These are phyloP conservation scores for Eupithecia subfuscata DNA, from an alignment of 2,888 invertebrate genomes.

Conservation along the genomic window DNA sequence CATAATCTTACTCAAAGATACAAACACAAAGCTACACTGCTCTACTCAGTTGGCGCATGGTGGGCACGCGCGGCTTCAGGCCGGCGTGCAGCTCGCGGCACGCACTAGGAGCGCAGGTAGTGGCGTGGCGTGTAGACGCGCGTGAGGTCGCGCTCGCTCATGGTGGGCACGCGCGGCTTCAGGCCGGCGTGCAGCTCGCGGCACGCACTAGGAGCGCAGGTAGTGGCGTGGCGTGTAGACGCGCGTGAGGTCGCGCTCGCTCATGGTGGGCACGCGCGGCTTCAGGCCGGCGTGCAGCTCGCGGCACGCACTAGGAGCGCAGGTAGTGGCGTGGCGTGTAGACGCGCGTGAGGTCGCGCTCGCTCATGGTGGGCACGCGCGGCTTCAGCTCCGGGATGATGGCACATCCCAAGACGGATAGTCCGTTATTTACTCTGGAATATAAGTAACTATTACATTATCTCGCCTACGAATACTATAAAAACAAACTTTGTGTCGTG, in stretches of 20 bases:
- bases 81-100: no score
- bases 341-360: constrained; percentile 79
- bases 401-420: constrained; percentile 82
- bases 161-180: constrained; percentile 83
- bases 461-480: neutral
- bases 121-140: constrained; percentile 62
- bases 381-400: constrained; percentile 84
- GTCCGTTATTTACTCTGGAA: constrained; percentile 64
- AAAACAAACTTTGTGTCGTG: neutral
- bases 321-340: constrained; percentile 60
- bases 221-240: no score
- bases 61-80: no score
- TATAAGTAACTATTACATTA: neutral
- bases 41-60: no score
- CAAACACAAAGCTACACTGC: no score
- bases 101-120: constrained; percentile 45
- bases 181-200: constrained; percentile 37
- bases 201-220: no score
- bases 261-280: no score
- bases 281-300: no score
- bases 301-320: constrained; percentile 31
- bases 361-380: constrained; percentile 83
- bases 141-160: constrained; percentile 84
- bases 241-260: no score
- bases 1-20: no score